A percentile compares a stretch with the other conserved stretches of the same genome.
These are phyloP conservation scores for Microctonus hyperodae DNA, from an alignment of 2,888 invertebrate genomes.

Conservation along the genomic window DNA sequence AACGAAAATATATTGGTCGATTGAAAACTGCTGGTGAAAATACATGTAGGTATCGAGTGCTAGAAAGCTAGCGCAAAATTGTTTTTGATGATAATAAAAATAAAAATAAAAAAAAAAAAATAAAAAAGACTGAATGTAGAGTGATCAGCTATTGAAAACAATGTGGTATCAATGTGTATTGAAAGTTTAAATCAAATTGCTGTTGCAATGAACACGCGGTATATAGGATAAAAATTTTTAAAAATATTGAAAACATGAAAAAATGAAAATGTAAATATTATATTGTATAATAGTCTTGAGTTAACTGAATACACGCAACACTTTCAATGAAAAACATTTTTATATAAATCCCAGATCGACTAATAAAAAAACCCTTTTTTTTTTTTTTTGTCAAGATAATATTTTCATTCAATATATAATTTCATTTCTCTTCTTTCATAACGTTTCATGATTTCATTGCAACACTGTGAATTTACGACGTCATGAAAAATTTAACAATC, in stretches of 20 bases:
- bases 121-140: background rate
- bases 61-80: background rate
- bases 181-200: background rate
- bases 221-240: background rate
- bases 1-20: slow-evolving; percentile 23
- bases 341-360: background rate
- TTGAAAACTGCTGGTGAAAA: background rate
- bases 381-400: background rate
- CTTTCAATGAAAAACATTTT: background rate
- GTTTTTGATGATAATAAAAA: slow-evolving; percentile 1
- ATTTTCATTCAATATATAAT: background rate
- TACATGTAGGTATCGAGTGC: background rate
- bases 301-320: background rate
- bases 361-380: background rate
- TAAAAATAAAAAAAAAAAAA: slow-evolving; percentile 12
- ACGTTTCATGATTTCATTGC: slow-evolving; percentile 4
- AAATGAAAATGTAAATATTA: background rate
- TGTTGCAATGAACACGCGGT: slow-evolving; percentile 7
- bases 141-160: slow-evolving; percentile 6
- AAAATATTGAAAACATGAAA: background rate
- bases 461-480: slow-evolving; percentile 6
- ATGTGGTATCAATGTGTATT: background rate
- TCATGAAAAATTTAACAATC: background rate
- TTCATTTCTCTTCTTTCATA: background rate
- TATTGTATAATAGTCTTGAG: background rate